Evolutionary conservation across 2,113 vertebrate species (phyloP), one percentile per base, ranked within the genome.

Genomic region (Limanda limanda): DNA sequence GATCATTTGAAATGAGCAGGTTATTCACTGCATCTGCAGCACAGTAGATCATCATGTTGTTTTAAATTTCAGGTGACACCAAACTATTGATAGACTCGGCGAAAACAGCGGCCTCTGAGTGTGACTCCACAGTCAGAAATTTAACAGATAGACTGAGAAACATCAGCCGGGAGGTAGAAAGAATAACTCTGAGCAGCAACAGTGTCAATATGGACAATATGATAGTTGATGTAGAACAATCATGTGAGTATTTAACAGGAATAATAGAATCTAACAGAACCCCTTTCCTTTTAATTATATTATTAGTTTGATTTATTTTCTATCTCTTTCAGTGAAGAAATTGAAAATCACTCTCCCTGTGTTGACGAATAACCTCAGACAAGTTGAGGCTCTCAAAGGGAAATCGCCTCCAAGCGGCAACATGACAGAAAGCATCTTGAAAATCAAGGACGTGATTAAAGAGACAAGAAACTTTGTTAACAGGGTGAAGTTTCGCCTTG

Each of bases 391-490:
- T 65, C 95, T 96, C 82, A 95, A 94, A 58, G 78, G 80, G 62
- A 91, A 89, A 68, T 66, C 89, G 27, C 78, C 91, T 71, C 89
- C 92, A n/a, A 58, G 91, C 78, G 92, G 74, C 70, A 96, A 96
- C 83, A 92, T 96, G 77, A 95, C 96, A n/a, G 95, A 95, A 78
- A 96, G 94, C 0, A 88, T 97, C 75, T 87, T 91, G 75, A 95
- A 93, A 54, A 95, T 97, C 66, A 93, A 96, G 81, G 97, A 97
- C 14, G 81, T 97, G 13, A 97, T 97, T 69, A 92, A 95, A 69
- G 94, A 96, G 74, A 95, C 96, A 14, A 94, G 97, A 86, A 95
- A 93, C 71, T 92, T 95, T 57, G 95, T 96, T 9, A 96, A 96
- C 13, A 95, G 94, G 94, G 96, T 97, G 37, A 85, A 71, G 14